Conservation (phyloP, 2,113 vertebrate genomes). For the Macrotus californicus region DNA sequence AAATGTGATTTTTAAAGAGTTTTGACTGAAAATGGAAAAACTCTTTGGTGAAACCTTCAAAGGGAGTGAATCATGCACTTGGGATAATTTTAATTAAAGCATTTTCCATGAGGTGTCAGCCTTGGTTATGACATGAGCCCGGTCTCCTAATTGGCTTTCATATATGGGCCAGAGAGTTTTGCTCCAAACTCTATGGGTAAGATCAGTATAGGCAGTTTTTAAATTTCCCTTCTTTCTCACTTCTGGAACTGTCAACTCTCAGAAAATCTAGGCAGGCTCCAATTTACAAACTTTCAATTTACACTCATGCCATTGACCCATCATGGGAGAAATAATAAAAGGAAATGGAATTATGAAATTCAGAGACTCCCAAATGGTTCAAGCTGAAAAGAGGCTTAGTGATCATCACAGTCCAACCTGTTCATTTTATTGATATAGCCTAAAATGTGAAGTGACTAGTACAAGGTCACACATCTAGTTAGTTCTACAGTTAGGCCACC, state of each 20-base stretch:
- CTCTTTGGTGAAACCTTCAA: not conserved
- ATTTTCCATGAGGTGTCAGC: not conserved
- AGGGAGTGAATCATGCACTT: not conserved
- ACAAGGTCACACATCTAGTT: not conserved
- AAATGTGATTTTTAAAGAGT: conserved; percentile 19
- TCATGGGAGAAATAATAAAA: not conserved
- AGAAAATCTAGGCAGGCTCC: not conserved
- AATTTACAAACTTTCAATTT: conserved; percentile 4
- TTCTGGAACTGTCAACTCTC: not conserved
- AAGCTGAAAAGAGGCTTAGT: not conserved
- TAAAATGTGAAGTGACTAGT: not conserved
- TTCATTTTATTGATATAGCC: not conserved
- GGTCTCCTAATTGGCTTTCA: not conserved
- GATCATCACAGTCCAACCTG: not conserved
- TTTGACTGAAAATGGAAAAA: conserved; percentile 32
- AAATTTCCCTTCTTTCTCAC: not conserved
- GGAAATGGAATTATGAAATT: not conserved
- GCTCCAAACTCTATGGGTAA: not conserved
- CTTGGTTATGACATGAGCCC: not conserved
- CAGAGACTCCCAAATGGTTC: not conserved
- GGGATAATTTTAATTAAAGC: conserved; percentile 28
- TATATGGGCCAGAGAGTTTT: not conserved
- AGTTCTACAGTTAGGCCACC: not conserved
- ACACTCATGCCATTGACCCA: not conserved
- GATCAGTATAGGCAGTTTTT: not conserved